Percentiles rank a stretch among this genome's conserved stretches.
Evolutionary conservation across 2,113 vertebrate species (phyloP).

Genomic region (Ochotona princeps): DNA sequence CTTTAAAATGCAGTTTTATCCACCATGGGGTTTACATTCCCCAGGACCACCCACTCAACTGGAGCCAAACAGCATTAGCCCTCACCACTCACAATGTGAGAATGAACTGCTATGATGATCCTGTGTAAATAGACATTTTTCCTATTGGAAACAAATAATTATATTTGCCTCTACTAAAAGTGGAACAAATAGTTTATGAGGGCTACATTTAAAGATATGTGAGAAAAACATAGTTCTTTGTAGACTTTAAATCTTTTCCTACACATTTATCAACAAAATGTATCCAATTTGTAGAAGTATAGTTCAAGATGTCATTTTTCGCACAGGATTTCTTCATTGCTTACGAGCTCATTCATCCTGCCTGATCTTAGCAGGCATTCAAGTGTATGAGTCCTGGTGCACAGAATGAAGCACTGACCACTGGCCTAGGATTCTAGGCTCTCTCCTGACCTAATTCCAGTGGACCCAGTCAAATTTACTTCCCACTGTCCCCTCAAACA

Average conservation of each 20-base stretch:
- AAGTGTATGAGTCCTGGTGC: not conserved
- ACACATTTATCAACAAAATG: not conserved
- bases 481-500: not conserved
- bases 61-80: not conserved
- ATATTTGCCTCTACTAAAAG: not conserved
- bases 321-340: not conserved
- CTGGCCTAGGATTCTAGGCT: not conserved
- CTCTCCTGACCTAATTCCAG: not conserved
- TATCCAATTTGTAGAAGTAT: not conserved
- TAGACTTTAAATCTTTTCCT: not conserved
- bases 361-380: not conserved
- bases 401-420: not conserved
- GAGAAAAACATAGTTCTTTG: not conserved
- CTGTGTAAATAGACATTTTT: not conserved
- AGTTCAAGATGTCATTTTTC: not conserved
- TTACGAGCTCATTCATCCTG: not conserved
- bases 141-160: not conserved
- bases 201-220: not conserved
- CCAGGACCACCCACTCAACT: not conserved
- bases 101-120: not conserved
- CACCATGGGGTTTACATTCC: not conserved
- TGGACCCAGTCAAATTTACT: not conserved
- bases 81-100: not conserved
- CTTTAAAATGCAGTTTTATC: not conserved
- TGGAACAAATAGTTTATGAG: not conserved